Evolutionary conservation across 2,113 vertebrate genomes (phyloP), one percentile per base, ranked within the genome.

Genomic region (Oncorhynchus keta): DNA sequence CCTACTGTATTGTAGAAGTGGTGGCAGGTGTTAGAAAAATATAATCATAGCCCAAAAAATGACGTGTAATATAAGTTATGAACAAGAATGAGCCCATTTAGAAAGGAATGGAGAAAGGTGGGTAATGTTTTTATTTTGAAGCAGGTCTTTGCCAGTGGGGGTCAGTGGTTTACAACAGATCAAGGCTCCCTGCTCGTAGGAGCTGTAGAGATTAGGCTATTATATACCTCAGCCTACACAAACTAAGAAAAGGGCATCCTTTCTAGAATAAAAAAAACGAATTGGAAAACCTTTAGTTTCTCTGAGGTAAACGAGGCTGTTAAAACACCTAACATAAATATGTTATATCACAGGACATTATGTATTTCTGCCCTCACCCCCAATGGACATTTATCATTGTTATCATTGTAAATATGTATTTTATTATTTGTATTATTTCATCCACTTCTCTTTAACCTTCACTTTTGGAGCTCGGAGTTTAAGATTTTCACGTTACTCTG

Each of bases 121-220:
- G 8, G 12, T n/a, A 11, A 18, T 11, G 16, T 55, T 57, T 8
- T 55, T 26, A 45, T 8, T 22, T 18, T 61, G 30, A 35, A 48
- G 59, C 18, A 24, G 59, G n/a, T 5, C 26, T 9, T 79, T 79
- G 39, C 90, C 88, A 88, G 79, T 74, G 84, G 91, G 84, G 86
- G 91, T 91, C 91, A 89, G 77, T 89, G 24, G 24, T 72, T 55
- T 16, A 5, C 16, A 28, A 55, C 18, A 57, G n/a, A 28, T 13
- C 13, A 14, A 26, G 22, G 48, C 13, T 55, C 24, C 24, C 9
- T 12, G 12, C 12, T 4, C 51, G 51, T 16, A 2, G 20, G 55
- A 57, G 20, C 20, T 57, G 6, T 57, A 57, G 5, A 16, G 55
- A 57, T 16, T 57, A 57, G 14, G 14, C 55, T 62, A 62, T 62